Evolutionary conservation across 1,140 invertebrate genomes (phyloP).

Genomic region (Drosophila varians): DNA sequence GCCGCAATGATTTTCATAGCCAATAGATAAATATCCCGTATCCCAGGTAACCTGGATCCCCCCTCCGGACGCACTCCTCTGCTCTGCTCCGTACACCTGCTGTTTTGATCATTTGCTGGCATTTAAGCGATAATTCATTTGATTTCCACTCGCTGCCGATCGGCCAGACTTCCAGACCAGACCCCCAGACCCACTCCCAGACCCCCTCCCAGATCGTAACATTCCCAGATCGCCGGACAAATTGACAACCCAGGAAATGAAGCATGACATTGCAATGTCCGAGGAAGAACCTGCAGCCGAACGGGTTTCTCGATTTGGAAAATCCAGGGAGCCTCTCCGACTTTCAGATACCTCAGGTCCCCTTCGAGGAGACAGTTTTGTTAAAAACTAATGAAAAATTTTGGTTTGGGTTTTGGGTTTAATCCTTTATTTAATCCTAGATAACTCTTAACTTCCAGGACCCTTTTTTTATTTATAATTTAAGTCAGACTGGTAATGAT

Average conservation of each 20-base stretch:
- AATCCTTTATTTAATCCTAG: too few relatives aligned
- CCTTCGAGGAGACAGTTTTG: background rate
- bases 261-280: conserved; percentile 79
- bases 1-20: background rate
- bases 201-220: background rate
- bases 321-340: background rate
- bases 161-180: background rate
- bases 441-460: too few relatives aligned
- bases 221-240: conserved; percentile 43
- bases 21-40: conserved; percentile 3
- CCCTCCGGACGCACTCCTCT: background rate
- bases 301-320: background rate
- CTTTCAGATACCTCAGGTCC: conserved; percentile 1
- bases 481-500: too few relatives aligned
- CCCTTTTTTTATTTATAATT: too few relatives aligned
- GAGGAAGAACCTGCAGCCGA: conserved; percentile 31
- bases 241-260: conserved; percentile 80
- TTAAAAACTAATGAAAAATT: background rate
- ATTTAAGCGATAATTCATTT: conserved; percentile 50
- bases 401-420: too few relatives aligned
- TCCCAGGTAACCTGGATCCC: conserved; percentile 23
- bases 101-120: conserved; percentile 50
- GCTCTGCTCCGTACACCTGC: conserved; percentile 17
- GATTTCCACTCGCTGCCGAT: conserved; percentile 36
- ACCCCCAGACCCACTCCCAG: too few relatives aligned